Conservation (phyloP, 2,113 vertebrate species). For the Hyaena hyaena region DNA sequence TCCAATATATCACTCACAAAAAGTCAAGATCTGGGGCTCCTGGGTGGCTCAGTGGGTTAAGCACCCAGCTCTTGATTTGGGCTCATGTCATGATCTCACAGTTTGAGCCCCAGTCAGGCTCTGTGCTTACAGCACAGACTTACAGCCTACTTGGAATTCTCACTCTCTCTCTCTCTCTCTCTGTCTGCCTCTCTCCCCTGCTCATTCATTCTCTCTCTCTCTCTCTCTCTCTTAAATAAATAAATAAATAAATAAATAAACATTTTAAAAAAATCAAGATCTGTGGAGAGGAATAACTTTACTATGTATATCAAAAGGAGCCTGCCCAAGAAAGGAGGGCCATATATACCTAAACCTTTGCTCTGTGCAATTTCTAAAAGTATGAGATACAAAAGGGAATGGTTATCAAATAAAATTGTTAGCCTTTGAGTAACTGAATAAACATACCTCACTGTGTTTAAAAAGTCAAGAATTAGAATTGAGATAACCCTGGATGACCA, state of each 20-base stretch:
- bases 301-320: neutral
- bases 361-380: neutral
- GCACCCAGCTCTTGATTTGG: too few species aligned
- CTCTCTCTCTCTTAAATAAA: too few species aligned
- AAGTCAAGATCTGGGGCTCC: too few species aligned
- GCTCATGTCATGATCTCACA: too few species aligned
- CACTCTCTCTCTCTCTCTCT: too few species aligned
- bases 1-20: neutral
- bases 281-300: neutral
- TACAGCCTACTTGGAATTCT: too few species aligned
- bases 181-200: too few species aligned
- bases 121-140: too few species aligned
- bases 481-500: neutral
- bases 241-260: too few species aligned
- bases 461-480: neutral
- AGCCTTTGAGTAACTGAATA: neutral
- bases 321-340: fast-evolving
- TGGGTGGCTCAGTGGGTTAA: too few species aligned
- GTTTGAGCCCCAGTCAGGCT: too few species aligned
- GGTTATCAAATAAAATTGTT: neutral
- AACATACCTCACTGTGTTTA: neutral
- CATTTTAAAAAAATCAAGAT: neutral
- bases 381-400: neutral
- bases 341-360: neutral
- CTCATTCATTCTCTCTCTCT: too few species aligned